Conservation (phyloP, 2,113 vertebrate species). For the Aptenodytes forsteri region DNA sequence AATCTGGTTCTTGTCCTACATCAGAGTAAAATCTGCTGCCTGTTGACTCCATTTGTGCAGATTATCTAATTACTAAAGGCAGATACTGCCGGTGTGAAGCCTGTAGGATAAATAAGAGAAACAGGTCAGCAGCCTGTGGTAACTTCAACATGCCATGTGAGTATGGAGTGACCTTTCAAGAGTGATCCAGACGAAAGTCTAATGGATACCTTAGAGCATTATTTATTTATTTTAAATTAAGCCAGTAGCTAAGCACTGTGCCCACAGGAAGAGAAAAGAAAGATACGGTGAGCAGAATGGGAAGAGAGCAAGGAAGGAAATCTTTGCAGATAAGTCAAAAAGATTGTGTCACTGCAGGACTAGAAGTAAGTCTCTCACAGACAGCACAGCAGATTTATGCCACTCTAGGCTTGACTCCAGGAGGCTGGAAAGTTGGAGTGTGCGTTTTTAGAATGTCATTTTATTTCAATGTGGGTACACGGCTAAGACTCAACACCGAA, state of each 20-base stretch:
- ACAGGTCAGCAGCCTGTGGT: background rate
- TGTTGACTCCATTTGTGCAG: background rate
- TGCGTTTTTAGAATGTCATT: background rate
- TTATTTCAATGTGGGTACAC: background rate
- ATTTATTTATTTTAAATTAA: background rate
- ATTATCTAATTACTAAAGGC: background rate
- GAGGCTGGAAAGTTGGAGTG: background rate
- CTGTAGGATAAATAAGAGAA: background rate
- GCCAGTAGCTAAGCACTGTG: background rate
- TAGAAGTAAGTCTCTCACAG: background rate
- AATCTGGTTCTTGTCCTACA: background rate
- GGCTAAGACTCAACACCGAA: background rate
- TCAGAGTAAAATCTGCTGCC: background rate
- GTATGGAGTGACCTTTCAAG: background rate
- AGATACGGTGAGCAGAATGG: accelerated
- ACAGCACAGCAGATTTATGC: background rate
- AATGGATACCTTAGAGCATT: background rate
- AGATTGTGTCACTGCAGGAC: background rate
- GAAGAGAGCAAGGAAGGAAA: background rate
- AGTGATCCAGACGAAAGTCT: background rate
- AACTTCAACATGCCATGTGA: background rate
- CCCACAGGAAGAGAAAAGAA: background rate
- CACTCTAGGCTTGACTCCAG: background rate
- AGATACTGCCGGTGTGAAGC: background rate
- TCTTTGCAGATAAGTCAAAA: background rate